Base-by-base conservation (phyloP, 1,140 invertebrate species). In the Diabrotica undecimpunctata region DNA sequence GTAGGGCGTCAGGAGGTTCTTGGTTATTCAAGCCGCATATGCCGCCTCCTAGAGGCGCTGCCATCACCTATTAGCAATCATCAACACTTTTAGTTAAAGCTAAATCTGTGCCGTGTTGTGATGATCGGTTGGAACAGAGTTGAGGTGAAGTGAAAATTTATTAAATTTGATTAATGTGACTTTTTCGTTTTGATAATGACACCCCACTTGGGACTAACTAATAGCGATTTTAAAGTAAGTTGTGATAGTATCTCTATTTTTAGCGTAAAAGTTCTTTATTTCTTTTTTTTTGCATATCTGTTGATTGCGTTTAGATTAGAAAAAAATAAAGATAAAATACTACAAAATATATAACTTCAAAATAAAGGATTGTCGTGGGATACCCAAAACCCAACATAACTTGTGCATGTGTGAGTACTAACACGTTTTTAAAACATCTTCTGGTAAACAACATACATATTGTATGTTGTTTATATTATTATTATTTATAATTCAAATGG, bases 1-100 rank as follows among this genome's bases (percentile, higher is more conserved):
- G 62, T 68, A 68, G 66, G 66, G 64, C 66, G 57, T 64, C 52
- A n/a, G 61, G 58, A 64, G 66, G 52, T 68, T 67, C 62, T 62
- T 67, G 58, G 53, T 37, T 57, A 57, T 51, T 68, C 60, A 54
- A 57, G 62, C 57, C 62, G 62, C 66, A 68, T 60, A 62, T 65
- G 62, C 66, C 66, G 63, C 66, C 61, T 61, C 59, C 57, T 41
- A 64, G 66, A 64, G 66, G 66, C 66, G 66, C 66, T 67, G 56
- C 62, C 50, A 53, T 67, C 66, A 52, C 53, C 62, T 57, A 65
- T 54, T 59, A 64, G 54, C 66, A 64, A 46, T 67, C 54, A 61
- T 64, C 64, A 66, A 66, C 62, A 68, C 62, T 52, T 61, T 61
- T 61, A 61, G 59, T 61, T 61, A 41, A 61, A 25, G 55, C 25